These are phyloP conservation scores for Pelosia muscerda DNA, from an alignment of 2,888 invertebrate genomes.

Conservation along the genomic window DNA sequence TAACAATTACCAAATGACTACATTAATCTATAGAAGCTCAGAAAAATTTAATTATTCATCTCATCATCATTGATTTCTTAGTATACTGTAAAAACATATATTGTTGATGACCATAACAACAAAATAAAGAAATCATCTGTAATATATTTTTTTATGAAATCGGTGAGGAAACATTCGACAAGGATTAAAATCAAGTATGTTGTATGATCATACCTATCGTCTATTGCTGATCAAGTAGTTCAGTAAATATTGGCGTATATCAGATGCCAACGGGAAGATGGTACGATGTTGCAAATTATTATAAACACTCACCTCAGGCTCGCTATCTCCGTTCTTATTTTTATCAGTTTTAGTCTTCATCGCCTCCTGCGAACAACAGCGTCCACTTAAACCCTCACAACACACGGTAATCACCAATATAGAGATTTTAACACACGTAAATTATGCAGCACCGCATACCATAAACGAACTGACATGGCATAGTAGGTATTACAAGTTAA, in stretches of 20 bases:
- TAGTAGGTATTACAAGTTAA: slow-evolving; percentile 58
- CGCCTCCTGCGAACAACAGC: slow-evolving; percentile 82
- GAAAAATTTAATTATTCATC: neutral
- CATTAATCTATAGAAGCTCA: neutral
- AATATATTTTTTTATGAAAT: neutral
- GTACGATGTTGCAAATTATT: slow-evolving; percentile 50
- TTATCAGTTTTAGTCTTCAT: slow-evolving; percentile 88
- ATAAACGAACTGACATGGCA: slow-evolving; percentile 81
- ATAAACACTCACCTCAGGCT: slow-evolving; percentile 85
- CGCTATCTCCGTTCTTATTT: slow-evolving; percentile 85
- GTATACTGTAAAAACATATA: neutral
- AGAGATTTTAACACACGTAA: slow-evolving; percentile 72
- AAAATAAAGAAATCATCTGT: neutral
- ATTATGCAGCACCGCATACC: slow-evolving; percentile 79
- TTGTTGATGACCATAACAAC: neutral
- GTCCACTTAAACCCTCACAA: slow-evolving; percentile 76
- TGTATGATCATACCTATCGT: too few species aligned
- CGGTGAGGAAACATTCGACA: slow-evolving; percentile 1
- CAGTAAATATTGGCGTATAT: slow-evolving; percentile 45
- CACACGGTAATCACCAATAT: slow-evolving; percentile 70
- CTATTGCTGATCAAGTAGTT: slow-evolving; percentile 24
- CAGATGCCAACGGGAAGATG: slow-evolving; percentile 50
- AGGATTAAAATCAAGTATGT: slow-evolving; percentile 32
- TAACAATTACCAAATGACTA: neutral
- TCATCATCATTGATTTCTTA: neutral